phyloP scores from a whole-genome alignment of 2,888 invertebrate genomes.

The Bruchidius siliquastri region DNA sequence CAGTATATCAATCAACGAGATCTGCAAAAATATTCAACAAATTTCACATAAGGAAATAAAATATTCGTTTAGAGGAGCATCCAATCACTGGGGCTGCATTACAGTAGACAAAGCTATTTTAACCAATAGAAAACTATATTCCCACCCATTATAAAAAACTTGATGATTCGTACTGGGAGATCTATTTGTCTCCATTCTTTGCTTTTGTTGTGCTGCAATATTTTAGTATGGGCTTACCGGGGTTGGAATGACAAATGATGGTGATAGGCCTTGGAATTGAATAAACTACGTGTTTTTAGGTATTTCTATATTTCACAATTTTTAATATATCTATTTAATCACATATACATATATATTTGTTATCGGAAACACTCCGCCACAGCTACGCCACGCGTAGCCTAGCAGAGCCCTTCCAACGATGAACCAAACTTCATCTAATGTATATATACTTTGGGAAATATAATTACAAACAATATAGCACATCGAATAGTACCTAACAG shows the following conservation, averaged over 20 bases:
- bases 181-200: no score
- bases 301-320: constrained; percentile 46
- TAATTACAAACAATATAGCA: constrained; percentile 43
- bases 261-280: background rate
- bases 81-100: no score
- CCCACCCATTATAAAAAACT: no score
- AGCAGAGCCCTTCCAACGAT: constrained; percentile 24
- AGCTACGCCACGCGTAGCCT: background rate
- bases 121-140: no score
- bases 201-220: no score
- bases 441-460: constrained; percentile 37
- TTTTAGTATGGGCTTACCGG: no score
- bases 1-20: no score
- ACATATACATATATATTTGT: constrained; percentile 43
- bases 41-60: no score
- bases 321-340: constrained; percentile 43
- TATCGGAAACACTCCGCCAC: background rate
- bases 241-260: background rate
- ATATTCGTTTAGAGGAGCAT: no score
- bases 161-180: no score
- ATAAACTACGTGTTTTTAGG: constrained; percentile 33
- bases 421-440: constrained; percentile 20
- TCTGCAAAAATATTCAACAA: no score
- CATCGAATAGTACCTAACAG: constrained; percentile 40
- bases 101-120: no score